Evolutionary conservation across 2,113 vertebrate species (phyloP).

Genomic region (Macrotis lagotis): DNA sequence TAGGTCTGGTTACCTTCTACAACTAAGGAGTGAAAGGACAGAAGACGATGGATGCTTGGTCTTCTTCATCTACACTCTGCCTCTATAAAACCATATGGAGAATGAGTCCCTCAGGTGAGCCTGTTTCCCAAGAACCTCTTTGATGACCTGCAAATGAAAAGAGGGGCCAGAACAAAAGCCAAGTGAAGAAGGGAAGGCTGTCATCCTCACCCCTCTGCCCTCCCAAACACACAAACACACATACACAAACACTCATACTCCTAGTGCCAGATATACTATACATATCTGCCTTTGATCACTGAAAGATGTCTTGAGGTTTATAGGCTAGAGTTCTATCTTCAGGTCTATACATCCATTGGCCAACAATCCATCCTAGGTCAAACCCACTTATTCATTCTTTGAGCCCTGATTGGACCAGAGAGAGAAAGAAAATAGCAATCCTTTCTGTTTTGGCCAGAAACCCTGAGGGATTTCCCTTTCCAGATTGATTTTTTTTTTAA

Average conservation of each 20-base stretch:
- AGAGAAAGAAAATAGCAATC: too few species aligned
- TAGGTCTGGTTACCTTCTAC: not conserved
- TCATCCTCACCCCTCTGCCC: not conserved
- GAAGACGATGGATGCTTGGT: not conserved
- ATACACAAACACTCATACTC: not conserved
- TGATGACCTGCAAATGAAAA: not conserved
- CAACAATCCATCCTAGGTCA: too few species aligned
- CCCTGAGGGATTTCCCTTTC: too few species aligned
- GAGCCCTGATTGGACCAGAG: too few species aligned
- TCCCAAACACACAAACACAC: not conserved
- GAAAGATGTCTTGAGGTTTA: too few species aligned
- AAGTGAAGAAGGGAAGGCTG: not conserved
- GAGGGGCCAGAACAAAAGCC: not conserved
- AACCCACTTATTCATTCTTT: too few species aligned
- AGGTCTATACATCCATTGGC: too few species aligned
- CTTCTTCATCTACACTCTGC: not conserved
- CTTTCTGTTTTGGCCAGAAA: too few species aligned
- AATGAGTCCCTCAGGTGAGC: not conserved
- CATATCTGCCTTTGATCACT: too few species aligned
- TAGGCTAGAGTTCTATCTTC: too few species aligned
- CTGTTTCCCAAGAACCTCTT: not conserved
- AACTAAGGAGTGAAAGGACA: not conserved
- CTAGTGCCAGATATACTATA: too few species aligned
- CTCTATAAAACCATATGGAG: not conserved
- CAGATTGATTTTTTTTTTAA: too few species aligned